Base-by-base conservation (phyloP, 2,797 vertebrate species). In the Sebastolobus alascanus region DNA sequence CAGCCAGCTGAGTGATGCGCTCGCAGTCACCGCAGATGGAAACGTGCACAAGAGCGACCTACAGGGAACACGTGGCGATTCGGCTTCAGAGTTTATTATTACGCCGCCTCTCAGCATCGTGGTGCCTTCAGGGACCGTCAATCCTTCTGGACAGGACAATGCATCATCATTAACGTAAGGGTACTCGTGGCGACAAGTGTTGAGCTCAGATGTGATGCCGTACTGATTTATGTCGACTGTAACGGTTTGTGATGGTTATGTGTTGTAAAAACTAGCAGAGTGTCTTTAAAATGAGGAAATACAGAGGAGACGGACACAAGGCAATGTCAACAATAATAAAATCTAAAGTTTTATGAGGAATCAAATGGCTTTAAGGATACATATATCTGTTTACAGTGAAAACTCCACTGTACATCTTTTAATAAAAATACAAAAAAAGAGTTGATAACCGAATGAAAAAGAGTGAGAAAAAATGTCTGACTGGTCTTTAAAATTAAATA, bases 1-100 rank as follows among this genome's bases (percentile, higher is more conserved):
- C 69, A 81, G 74, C 73, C 74, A 52, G 59, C 73, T 38, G 67
- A 89, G 84, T 63, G 84, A 89, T 75, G 83, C 84, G 50, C 55
- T 72, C 55, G 35, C 55, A 22, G 12, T 11, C 16, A 0, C 8
- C 11, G 52, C 83, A 90, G 78, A 89, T 74, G 75, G 79, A 83
- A 69, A 38, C 12, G 13, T 86, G 84, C 59, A 75, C 29, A 29
- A 70, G 59, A 74, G 78, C 20, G 12, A 79, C 35, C 72, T 82
- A 33, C 66, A 46, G 77, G 72, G 55, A 64, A 3, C 54, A 77
- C 1, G 55, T 14, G 25, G 38, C 3, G 58, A 70, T 69, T 46
- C 56, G 65, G 65, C 27, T 31, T 4, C 38, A 38, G 37, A 18
- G 22, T 20, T 66, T 46, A 11, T 7, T 43, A 13, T 7, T 43